Evolutionary conservation across 2,888 invertebrate genomes (phyloP).

Genomic region (Panzeria rudis): DNA sequence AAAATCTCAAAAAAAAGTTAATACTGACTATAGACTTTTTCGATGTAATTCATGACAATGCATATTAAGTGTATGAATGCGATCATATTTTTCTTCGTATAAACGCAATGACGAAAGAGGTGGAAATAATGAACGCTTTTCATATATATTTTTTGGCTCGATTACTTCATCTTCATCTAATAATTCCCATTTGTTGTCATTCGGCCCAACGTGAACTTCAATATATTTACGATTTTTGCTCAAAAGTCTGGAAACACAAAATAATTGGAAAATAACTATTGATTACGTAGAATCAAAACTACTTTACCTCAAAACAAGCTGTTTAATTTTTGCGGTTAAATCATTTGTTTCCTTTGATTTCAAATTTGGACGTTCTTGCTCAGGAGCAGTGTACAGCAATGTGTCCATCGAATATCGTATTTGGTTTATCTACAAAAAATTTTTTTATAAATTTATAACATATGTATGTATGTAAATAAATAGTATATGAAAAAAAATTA

Average conservation of each 20-base stretch:
- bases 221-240: slow-evolving; percentile 83
- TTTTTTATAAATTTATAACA: background rate
- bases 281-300: background rate
- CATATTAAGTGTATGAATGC: slow-evolving; percentile 79
- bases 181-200: slow-evolving; percentile 81
- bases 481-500: background rate
- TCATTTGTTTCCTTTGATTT: slow-evolving; percentile 80
- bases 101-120: slow-evolving; percentile 85
- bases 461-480: background rate
- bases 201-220: slow-evolving; percentile 78
- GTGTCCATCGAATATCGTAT: slow-evolving; percentile 89
- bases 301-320: slow-evolving; percentile 83
- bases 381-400: slow-evolving; percentile 85
- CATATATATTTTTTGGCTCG: slow-evolving; percentile 80
- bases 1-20: background rate
- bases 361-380: slow-evolving; percentile 79
- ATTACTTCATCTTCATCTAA: slow-evolving; percentile 79
- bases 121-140: slow-evolving; percentile 83
- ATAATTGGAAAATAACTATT: background rate
- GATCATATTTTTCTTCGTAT: slow-evolving; percentile 79
- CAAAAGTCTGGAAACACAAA: slow-evolving; percentile 80
- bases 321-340: slow-evolving; percentile 84
- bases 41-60: slow-evolving; percentile 84
- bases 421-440: slow-evolving; percentile 87
- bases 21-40: slow-evolving; percentile 84